Base-by-base conservation (phyloP, 2,888 invertebrate species). In the Stenchaetothrips biformis region DNA sequence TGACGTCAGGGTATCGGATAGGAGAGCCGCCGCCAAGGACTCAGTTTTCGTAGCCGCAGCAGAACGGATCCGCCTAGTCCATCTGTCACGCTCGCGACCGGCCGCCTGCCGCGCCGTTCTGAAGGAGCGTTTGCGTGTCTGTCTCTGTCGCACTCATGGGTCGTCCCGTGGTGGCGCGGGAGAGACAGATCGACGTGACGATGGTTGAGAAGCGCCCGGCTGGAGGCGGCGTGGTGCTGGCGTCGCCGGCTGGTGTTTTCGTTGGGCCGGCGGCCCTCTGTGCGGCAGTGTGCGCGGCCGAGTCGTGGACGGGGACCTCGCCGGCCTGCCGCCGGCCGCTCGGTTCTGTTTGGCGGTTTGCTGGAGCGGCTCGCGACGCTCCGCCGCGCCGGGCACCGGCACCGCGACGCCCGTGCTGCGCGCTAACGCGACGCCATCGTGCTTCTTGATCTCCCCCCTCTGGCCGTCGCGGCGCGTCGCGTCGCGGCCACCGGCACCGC, bases 301-400 rank as follows among this genome's bases (percentile, higher is more conserved):
- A 53, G 16, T 18, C 53, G 16, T 53, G 13, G 16, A 13, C 53
- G 16, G 53, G 53, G 53, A 53, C 53, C 13, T 13, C 4, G 78
- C 78, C 27, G 59, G 48, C 67, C 53, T 49, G 47, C 62, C 62
- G 80, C 79, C 18, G 53, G 21, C 53, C 16, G 53, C 53, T 53
- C 53, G 53, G 53, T 13, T 7, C 53, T 9, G 53, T 18, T 11
- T 18, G 53, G 53, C 16, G 53, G 53, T 53, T 53, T 53, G 59
- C 18, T 59, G 59, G 59, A 59, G 59, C 59, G 37, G 37, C 9
- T 16, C 53, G 53, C 53, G 3, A 53, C 53, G 53, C 53, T 16
- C 13, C 53, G 53, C 53, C 53, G 6, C 53, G 53, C 53, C 53
- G n/a, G n/a, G n/a, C 9, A 16, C 53, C 2, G 53, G 53, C 13